Evolutionary conservation across 2,888 invertebrate genomes (phyloP).

Genomic region (Polietes domitor): DNA sequence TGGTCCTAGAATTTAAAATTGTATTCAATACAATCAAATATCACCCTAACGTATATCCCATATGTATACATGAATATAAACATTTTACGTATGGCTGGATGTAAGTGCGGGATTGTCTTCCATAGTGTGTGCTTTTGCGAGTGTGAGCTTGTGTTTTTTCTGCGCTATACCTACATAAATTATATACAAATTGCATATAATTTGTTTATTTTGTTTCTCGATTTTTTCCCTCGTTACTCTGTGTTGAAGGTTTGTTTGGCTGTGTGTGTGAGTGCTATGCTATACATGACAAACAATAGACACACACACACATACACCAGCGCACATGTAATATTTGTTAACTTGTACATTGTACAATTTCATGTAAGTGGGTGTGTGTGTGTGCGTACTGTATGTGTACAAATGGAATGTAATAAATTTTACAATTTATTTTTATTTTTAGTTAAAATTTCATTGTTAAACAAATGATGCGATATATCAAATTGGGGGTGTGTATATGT

Average conservation of each 20-base stretch:
- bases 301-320: background rate
- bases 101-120: too few species aligned
- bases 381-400: background rate
- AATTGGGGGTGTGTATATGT: background rate
- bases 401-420: conserved; percentile 31
- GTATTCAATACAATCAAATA: too few species aligned
- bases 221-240: background rate
- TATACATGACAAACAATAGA: conserved; percentile 18
- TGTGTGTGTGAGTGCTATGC: background rate
- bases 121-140: background rate
- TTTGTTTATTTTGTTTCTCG: conserved; percentile 24
- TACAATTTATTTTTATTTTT: conserved; percentile 30
- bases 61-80: too few species aligned
- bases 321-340: background rate
- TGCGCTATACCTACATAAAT: conserved; percentile 2
- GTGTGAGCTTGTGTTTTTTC: background rate
- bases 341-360: background rate
- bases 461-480: conserved; percentile 29
- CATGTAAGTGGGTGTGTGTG: conserved; percentile 2
- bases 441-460: conserved; percentile 17
- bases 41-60: too few species aligned
- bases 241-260: background rate
- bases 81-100: too few species aligned
- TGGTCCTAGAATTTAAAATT: too few species aligned
- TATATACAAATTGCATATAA: conserved; percentile 35